phyloP scores from a whole-genome alignment of 2,797 vertebrate genomes.

The Eulemur rubriventer region DNA sequence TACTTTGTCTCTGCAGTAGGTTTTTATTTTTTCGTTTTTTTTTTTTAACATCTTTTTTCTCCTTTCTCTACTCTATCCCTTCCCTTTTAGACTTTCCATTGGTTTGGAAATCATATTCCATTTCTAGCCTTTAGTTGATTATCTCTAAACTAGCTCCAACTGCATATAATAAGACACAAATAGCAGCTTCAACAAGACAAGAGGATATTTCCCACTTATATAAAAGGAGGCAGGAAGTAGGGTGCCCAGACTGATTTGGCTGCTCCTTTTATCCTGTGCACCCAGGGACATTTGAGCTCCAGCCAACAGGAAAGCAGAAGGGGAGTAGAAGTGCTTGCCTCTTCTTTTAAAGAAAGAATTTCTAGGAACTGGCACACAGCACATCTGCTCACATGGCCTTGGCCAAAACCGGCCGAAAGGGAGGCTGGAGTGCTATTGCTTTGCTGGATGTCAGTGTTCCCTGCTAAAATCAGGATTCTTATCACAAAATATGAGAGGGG shows the following conservation, averaged over 20 bases:
- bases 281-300: background rate
- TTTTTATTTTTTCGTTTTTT: background rate
- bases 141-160: background rate
- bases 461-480: background rate
- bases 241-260: no score
- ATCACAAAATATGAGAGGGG: background rate
- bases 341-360: background rate
- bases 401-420: background rate
- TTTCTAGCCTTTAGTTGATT: background rate
- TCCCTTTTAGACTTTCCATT: background rate
- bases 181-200: background rate
- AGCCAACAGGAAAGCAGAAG: background rate
- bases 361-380: background rate
- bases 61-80: background rate
- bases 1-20: background rate
- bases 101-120: conserved; percentile 1
- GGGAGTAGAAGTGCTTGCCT: background rate
- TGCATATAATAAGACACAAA: background rate
- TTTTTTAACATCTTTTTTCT: background rate
- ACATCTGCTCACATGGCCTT: background rate
- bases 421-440: background rate
- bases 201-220: background rate
- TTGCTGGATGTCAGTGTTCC: background rate
- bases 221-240: background rate
- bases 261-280: background rate